Evolutionary conservation across 2,113 vertebrate genomes (phyloP).

Genomic region (Tetraodon nigroviridis): DNA sequence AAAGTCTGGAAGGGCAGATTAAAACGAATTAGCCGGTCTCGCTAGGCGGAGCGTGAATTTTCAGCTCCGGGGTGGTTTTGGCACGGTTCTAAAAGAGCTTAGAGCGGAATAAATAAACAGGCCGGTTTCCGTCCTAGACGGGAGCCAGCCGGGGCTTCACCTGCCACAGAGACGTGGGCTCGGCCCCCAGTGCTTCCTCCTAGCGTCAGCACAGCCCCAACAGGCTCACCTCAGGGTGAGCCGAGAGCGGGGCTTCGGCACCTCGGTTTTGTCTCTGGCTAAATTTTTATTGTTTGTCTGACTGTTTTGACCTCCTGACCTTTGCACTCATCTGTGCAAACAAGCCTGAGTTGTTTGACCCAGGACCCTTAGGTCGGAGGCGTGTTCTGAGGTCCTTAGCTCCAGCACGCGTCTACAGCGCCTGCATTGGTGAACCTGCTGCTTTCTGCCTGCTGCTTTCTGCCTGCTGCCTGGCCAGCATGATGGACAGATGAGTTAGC

Average conservation of each 20-base stretch:
- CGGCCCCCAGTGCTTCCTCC: too few species aligned
- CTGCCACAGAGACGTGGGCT: not conserved
- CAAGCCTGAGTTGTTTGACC: not conserved
- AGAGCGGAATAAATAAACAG: not conserved
- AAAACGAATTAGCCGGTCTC: not conserved
- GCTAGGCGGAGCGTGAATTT: not conserved
- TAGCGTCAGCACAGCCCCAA: too few species aligned
- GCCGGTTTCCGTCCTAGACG: not conserved
- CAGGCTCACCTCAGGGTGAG: too few species aligned
- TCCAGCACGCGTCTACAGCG: constrained; percentile 17
- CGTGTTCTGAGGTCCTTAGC: constrained; percentile 10
- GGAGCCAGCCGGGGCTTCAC: not conserved
- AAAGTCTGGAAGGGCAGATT: not conserved
- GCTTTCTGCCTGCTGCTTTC: constrained; percentile 6
- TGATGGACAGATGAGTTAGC: constrained; percentile 17
- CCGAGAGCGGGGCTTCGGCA: too few species aligned
- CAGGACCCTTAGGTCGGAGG: not conserved
- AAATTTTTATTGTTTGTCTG: not conserved
- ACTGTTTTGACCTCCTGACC: not conserved
- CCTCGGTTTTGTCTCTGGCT: too few species aligned
- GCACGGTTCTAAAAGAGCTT: not conserved
- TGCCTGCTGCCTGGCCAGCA: not conserved
- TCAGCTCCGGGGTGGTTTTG: not conserved
- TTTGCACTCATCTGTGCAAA: not conserved
- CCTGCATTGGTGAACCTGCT: constrained; percentile 10